Conservation (phyloP, 2,888 invertebrate species). For the Pyralis farinalis region DNA sequence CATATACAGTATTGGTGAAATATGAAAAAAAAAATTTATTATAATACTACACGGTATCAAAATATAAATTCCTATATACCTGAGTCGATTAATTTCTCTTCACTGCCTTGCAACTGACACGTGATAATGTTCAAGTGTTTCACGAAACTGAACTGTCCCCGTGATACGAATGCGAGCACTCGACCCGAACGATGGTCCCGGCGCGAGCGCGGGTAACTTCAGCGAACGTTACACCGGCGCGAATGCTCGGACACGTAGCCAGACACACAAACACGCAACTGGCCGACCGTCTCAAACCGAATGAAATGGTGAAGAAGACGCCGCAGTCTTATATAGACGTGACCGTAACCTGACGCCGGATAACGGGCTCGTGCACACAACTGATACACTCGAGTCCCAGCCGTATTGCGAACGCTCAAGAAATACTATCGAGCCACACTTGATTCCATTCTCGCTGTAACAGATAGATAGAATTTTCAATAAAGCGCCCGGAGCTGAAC, state of each 20-base stretch:
- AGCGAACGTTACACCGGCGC: slow-evolving; percentile 41
- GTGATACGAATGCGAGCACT: slow-evolving; percentile 55
- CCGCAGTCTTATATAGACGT: slow-evolving; percentile 79
- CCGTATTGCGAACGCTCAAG: slow-evolving; percentile 47
- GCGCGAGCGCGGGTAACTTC: slow-evolving; percentile 34
- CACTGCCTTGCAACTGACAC: slow-evolving; percentile 51
- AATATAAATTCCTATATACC: slow-evolving; percentile 27
- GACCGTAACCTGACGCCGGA: slow-evolving; percentile 80
- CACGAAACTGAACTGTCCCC: slow-evolving; percentile 68
- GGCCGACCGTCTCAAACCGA: slow-evolving; percentile 71
- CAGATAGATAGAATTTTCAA: slow-evolving; percentile 76
- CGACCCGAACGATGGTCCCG: slow-evolving; percentile 44
- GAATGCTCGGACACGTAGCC: slow-evolving; percentile 28
- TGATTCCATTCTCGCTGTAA: slow-evolving; percentile 54
- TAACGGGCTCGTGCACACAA: slow-evolving; percentile 66
- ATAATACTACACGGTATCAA: too few relatives aligned
- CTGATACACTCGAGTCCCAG: slow-evolving; percentile 42
- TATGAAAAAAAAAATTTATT: too few relatives aligned
- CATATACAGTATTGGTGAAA: too few relatives aligned
- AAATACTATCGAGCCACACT: slow-evolving; percentile 35
- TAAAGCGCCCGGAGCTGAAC: slow-evolving; percentile 71
- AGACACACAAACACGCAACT: slow-evolving; percentile 52
- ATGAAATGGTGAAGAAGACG: slow-evolving; percentile 80
- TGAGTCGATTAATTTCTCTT: slow-evolving; percentile 36
- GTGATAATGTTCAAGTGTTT: slow-evolving; percentile 57